These are phyloP conservation scores for Atrina japonica DNA, from an alignment of 2,888 invertebrate genomes.

Conservation along the genomic window DNA sequence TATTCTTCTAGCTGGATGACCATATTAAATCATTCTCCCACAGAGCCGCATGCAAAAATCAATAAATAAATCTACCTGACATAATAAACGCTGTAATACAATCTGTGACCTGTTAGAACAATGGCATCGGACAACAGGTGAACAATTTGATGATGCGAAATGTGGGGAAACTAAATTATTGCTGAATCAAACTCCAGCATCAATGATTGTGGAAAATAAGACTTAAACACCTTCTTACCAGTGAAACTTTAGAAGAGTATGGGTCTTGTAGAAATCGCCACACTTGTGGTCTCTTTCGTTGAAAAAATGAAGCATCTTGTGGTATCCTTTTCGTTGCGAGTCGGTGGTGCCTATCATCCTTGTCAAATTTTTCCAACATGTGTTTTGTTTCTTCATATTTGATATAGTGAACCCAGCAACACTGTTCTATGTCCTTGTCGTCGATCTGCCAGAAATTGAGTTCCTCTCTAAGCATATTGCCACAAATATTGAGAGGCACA, in stretches of 20 bases:
- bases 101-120: too few species aligned
- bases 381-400: conserved; percentile 61
- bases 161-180: too few species aligned
- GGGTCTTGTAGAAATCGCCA: conserved; percentile 66
- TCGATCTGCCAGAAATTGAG: conserved; percentile 71
- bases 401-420: conserved; percentile 72
- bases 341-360: conserved; percentile 55
- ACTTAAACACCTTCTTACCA: conserved; percentile 49
- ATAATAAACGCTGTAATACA: too few species aligned
- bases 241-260: conserved; percentile 55
- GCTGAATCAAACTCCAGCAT: too few species aligned
- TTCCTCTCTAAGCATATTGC: conserved; percentile 63
- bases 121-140: too few species aligned
- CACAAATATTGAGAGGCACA: conserved; percentile 61
- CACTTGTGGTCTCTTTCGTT: conserved; percentile 49
- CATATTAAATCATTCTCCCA: too few species aligned
- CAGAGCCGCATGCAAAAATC: too few species aligned
- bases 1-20: too few species aligned
- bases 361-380: conserved; percentile 61
- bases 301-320: conserved; percentile 49
- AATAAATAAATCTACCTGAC: too few species aligned
- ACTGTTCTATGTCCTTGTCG: conserved; percentile 68
- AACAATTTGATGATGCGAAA: too few species aligned
- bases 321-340: conserved; percentile 51
- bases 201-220: too few species aligned